Evolutionary conservation across 2,113 vertebrate species (phyloP).

Genomic region (Corythornis cristatus): DNA sequence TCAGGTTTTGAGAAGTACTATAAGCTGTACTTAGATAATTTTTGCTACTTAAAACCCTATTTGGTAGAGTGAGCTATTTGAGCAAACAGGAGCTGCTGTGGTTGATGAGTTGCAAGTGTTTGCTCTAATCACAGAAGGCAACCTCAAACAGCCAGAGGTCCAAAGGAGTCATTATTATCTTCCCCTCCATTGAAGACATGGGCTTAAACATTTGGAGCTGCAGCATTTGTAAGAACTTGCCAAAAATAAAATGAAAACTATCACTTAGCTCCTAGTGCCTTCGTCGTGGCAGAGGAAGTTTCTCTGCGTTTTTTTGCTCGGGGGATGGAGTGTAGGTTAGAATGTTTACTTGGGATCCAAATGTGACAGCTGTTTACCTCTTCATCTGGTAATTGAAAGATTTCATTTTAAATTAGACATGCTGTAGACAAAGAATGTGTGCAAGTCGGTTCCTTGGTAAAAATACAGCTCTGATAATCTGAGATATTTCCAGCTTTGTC

Average conservation of each 20-base stretch:
- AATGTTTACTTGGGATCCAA: constrained; percentile 37
- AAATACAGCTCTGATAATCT: background rate
- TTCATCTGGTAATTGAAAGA: constrained; percentile 58
- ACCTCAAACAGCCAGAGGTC: background rate
- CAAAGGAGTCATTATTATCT: background rate
- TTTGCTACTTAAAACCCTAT: background rate
- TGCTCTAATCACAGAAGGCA: background rate
- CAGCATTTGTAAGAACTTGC: background rate
- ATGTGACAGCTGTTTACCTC: constrained; percentile 69
- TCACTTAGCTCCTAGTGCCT: background rate
- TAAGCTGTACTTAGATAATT: background rate
- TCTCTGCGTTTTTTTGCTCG: constrained; percentile 10
- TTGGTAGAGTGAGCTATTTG: background rate
- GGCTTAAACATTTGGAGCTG: background rate
- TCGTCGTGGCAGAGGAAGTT: background rate
- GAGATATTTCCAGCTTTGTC: background rate
- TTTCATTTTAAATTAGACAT: constrained; percentile 52
- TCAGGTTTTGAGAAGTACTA: background rate
- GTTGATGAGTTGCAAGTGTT: constrained; percentile 12
- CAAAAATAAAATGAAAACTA: constrained; percentile 4
- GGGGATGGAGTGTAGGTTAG: constrained; percentile 45
- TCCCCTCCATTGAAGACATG: background rate
- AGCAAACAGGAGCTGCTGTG: background rate
- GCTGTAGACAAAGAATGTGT: constrained; percentile 30
- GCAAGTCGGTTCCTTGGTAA: background rate